Percentiles rank a stretch among this genome's conserved stretches.
phyloP scores from a whole-genome alignment of 2,797 vertebrate genomes.

The Siniperca scherzeri region DNA sequence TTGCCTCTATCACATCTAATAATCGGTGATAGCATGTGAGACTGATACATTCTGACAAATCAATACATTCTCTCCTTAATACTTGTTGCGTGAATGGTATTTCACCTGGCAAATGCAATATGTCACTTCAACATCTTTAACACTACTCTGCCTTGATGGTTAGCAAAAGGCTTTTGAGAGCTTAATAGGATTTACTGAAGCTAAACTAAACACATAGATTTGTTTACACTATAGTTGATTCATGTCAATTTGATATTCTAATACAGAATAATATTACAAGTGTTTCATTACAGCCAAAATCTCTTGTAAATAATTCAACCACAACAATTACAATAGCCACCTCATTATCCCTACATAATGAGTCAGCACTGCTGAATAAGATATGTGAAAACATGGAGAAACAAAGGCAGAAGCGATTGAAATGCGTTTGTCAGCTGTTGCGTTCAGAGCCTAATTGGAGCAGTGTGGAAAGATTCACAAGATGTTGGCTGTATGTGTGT shows the following conservation, averaged over 20 bases:
- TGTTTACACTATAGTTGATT: conserved; percentile 56
- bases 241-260: conserved; percentile 48
- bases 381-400: conserved; percentile 51
- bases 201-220: conserved; percentile 33
- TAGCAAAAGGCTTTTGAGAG: conserved; percentile 13
- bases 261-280: conserved; percentile 42
- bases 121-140: neutral
- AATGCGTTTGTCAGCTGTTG: conserved; percentile 57
- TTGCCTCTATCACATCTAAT: conserved; percentile 29
- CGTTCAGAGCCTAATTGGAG: conserved; percentile 54
- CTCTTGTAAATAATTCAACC: conserved; percentile 63
- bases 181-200: conserved; percentile 21
- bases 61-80: conserved; percentile 37
- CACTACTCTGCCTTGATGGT: conserved; percentile 3
- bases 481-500: conserved; percentile 21
- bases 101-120: conserved; percentile 37
- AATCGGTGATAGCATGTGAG: conserved; percentile 22
- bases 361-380: conserved; percentile 53
- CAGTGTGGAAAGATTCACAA: conserved; percentile 31
- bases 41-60: conserved; percentile 44
- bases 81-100: neutral
- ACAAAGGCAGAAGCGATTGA: conserved; percentile 48
- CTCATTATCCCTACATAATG: conserved; percentile 66
- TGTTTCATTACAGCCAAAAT: conserved; percentile 48
- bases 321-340: conserved; percentile 50